Evolutionary conservation across 2,113 vertebrate species (phyloP).

Genomic region (Regulus satrapa): DNA sequence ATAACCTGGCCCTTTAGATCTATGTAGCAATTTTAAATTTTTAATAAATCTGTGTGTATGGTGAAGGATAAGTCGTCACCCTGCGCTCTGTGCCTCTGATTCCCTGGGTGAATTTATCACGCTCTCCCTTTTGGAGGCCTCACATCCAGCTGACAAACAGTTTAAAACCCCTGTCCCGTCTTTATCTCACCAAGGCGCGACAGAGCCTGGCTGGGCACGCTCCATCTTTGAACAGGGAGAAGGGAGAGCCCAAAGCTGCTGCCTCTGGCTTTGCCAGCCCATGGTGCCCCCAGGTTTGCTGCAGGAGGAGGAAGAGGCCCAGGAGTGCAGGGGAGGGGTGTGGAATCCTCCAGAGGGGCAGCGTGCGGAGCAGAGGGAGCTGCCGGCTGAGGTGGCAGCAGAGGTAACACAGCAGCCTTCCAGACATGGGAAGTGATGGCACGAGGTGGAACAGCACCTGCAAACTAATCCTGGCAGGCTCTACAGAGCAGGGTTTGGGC

Average conservation of each 20-base stretch:
- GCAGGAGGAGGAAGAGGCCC: neutral
- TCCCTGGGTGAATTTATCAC: slow-evolving; percentile 49
- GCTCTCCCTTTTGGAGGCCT: neutral
- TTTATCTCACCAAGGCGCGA: neutral
- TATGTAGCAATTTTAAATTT: slow-evolving; percentile 70
- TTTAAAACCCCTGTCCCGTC: slow-evolving; percentile 40
- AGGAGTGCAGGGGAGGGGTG: neutral
- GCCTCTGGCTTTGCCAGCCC: neutral
- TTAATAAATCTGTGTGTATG: slow-evolving; percentile 54
- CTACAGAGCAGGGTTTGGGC: neutral
- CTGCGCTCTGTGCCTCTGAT: neutral
- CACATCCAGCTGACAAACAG: neutral
- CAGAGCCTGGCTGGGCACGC: neutral
- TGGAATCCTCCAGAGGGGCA: neutral
- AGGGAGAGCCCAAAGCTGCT: neutral
- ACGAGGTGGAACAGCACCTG: neutral
- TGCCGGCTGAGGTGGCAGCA: neutral
- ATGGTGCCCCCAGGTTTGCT: neutral
- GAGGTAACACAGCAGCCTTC: neutral
- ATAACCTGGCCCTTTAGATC: slow-evolving; percentile 61
- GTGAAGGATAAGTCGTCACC: slow-evolving; percentile 27
- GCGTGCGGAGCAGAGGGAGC: neutral
- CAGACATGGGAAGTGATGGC: neutral
- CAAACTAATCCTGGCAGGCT: neutral
- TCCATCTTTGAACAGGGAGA: neutral